phyloP scores from a whole-genome alignment of 1,140 invertebrate genomes.

The Drosophila pruinosa region DNA sequence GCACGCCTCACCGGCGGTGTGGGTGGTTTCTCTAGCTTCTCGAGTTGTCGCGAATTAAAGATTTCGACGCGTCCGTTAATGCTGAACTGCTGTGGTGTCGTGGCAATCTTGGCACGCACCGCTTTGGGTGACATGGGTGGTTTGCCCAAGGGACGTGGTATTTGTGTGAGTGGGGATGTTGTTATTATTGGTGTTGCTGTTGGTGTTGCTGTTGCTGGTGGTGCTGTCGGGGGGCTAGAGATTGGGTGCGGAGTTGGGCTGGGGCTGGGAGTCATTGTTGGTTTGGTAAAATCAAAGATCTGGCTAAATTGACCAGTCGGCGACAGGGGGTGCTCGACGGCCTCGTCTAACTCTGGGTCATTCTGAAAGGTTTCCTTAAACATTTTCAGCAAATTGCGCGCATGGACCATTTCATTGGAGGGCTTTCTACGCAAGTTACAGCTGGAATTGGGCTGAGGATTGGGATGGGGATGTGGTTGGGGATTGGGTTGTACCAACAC shows the following conservation, averaged over 20 bases:
- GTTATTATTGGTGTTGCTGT: not conserved
- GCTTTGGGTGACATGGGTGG: slow-evolving; percentile 80
- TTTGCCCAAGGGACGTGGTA: slow-evolving; percentile 72
- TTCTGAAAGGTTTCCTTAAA: slow-evolving; percentile 80
- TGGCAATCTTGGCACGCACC: slow-evolving; percentile 30
- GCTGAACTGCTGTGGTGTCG: slow-evolving; percentile 59
- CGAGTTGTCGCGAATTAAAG: slow-evolving; percentile 72
- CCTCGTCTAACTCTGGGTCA: slow-evolving; percentile 70
- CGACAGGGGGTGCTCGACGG: slow-evolving; percentile 16
- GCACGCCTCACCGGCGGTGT: slow-evolving; percentile 51
- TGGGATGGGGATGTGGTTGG: slow-evolving; percentile 20
- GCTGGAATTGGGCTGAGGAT: slow-evolving; percentile 10
- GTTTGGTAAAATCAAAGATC: slow-evolving; percentile 67
- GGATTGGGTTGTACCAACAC: slow-evolving; percentile 49
- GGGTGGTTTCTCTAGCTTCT: slow-evolving; percentile 52
- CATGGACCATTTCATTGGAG: slow-evolving; percentile 80
- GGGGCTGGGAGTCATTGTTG: slow-evolving; percentile 16
- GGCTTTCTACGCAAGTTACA: slow-evolving; percentile 81
- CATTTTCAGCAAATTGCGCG: slow-evolving; percentile 76
- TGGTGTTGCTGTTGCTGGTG: not conserved
- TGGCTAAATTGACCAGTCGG: slow-evolving; percentile 52
- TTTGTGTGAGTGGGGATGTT: slow-evolving; percentile 43
- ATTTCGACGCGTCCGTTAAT: slow-evolving; percentile 80
- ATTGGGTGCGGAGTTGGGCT: slow-evolving; percentile 1
- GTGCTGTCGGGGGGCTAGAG: slow-evolving; percentile 11